Evolutionary conservation across 2,888 invertebrate species (phyloP), one percentile per base, ranked within the genome.

Genomic region (Balanococcus diminutus): DNA sequence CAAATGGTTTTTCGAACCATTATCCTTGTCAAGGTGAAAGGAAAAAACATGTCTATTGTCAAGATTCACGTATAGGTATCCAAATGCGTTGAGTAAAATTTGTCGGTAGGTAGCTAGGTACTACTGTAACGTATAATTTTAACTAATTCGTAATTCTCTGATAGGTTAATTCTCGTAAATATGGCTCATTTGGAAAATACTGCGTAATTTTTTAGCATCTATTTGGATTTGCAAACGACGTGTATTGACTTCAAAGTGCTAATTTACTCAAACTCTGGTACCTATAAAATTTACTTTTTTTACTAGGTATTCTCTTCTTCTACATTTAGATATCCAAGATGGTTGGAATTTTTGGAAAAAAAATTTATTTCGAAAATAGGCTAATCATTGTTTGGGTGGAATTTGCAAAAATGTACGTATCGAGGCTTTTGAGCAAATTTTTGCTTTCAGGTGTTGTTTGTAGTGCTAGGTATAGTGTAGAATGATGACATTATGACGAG

Each of bases 1-100:
- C 25, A 61, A 11, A 22, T 1, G 5, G 22, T 22, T 61, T 61
- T 61, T 61, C 25, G 11, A 61, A 61, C 61, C 61, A 61, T 61
- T 61, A 61, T 61, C 61, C 61, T 61, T 61, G 61, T 61, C 61
- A 61, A 61, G 61, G 61, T 61, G 61, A 61, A 25, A 61, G 25
- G 61, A 61, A 61, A 46, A 61, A 61, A 25, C n/a, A n/a, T 61
- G 22, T 61, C 61, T 22, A 61, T 39, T 61, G 25, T 25, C 22
- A 61, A 61, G 61, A 25, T 25, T 61, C 61, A 61, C 11, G 61
- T 25, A 39, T 8, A 39, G 6, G 61, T 61, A 61, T 25, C 9
- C 9, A 19, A 61, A 61, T 61, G 4, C 25, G n/a, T 46, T n/a
- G 46, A 19, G 61, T 22, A 61, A 61, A 61, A 19, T 61, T 61